Evolutionary conservation across 1,140 invertebrate genomes (phyloP).

Genomic region (Odontomachus brunneus): DNA sequence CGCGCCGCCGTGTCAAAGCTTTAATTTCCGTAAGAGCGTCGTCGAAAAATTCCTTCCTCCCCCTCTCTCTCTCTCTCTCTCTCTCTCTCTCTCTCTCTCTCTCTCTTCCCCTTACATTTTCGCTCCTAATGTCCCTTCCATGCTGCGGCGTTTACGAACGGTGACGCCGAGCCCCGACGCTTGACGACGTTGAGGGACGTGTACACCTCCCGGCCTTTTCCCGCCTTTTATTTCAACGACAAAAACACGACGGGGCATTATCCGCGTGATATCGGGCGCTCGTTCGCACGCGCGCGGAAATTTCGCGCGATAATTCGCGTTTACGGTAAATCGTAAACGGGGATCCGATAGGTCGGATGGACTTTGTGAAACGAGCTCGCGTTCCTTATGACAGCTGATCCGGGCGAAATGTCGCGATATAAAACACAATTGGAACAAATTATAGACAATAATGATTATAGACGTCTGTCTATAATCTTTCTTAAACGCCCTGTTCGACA

Average conservation of each 20-base stretch:
- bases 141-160: slow-evolving; percentile 47
- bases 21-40: slow-evolving; percentile 56
- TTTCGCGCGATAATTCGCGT: slow-evolving; percentile 24
- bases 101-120: slow-evolving; percentile 31
- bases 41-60: slow-evolving; percentile 37
- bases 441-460: no score
- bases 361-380: slow-evolving; percentile 6
- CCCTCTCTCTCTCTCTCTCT: slow-evolving; percentile 26
- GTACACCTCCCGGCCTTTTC: slow-evolving; percentile 27
- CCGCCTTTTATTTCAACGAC: slow-evolving; percentile 51
- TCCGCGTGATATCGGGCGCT: slow-evolving; percentile 21
- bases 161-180: slow-evolving; percentile 30
- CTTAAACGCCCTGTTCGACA: no score
- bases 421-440: background rate
- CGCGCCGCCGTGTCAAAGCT: slow-evolving; percentile 34
- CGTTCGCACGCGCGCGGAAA: no score
- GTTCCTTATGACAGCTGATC: background rate
- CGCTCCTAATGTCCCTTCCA: slow-evolving; percentile 55
- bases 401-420: background rate
- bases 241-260: slow-evolving; percentile 43
- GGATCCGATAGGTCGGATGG: slow-evolving; percentile 1
- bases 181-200: slow-evolving; percentile 43
- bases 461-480: background rate
- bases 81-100: slow-evolving; percentile 11
- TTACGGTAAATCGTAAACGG: slow-evolving; percentile 12